A percentile compares a stretch with the other conserved stretches of the same genome.
Conservation (phyloP, 2,888 invertebrate species). For the Eledona agricola region DNA sequence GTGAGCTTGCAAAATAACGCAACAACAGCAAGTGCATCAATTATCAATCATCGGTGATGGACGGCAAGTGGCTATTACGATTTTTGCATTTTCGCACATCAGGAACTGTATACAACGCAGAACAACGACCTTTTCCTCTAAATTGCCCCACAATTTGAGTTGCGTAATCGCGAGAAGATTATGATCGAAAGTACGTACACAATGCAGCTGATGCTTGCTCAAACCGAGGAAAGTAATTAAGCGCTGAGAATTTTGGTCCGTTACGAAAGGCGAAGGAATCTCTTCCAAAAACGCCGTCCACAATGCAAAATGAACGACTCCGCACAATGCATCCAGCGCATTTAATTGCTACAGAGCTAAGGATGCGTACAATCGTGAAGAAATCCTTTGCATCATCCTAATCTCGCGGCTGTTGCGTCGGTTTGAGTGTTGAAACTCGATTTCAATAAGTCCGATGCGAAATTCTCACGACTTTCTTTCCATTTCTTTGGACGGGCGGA, state of each 20-base stretch:
- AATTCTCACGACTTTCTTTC: too few species aligned
- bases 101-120: too few species aligned
- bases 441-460: too few species aligned
- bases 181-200: slow-evolving; percentile 20
- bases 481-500: too few species aligned
- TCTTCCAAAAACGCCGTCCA: slow-evolving; percentile 12
- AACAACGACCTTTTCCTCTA: slow-evolving; percentile 21
- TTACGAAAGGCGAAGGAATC: slow-evolving; percentile 12
- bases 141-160: slow-evolving; percentile 22
- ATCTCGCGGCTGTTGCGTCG: slow-evolving; percentile 1
- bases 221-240: slow-evolving; percentile 22
- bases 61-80: too few species aligned
- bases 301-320: slow-evolving; percentile 3
- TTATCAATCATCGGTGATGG: too few species aligned
- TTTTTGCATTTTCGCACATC: too few species aligned
- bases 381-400: slow-evolving; percentile 18
- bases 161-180: slow-evolving; percentile 14
- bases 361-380: slow-evolving; percentile 10
- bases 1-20: too few species aligned
- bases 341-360: slow-evolving; percentile 17
- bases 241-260: slow-evolving; percentile 15
- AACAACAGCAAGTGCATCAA: too few species aligned
- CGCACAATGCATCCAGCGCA: slow-evolving; percentile 6
- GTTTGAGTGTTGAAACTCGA: slow-evolving; percentile 3
- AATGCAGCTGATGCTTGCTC: slow-evolving; percentile 11